Evolutionary conservation across 2,113 vertebrate genomes (phyloP), one percentile per base, ranked within the genome.

Genomic region (Trematomus loennbergii): DNA sequence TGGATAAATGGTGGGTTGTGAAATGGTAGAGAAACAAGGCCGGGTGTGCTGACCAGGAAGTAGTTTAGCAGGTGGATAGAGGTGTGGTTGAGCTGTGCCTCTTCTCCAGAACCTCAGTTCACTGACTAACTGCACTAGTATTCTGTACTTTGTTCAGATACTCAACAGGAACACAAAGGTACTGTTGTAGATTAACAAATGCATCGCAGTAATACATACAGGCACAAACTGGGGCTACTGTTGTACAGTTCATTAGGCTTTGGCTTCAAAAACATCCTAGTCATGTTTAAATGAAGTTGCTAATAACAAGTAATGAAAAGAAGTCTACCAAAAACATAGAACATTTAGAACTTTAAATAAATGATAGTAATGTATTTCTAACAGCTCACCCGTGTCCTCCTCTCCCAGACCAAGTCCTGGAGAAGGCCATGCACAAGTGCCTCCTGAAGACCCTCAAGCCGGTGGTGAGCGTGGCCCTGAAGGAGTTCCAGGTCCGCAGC

Each of bases 391-490:
- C 10, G 2, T 46, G 16, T 49, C 64, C 81, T 33, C 46, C 1
- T 91, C 36, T 45, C 0, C 52, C 93, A 99, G 97, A 98, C 92
- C 91, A 92, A 13, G 97, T 99, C 50, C 88, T 99, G 93, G 98
- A 99, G 87, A 98, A 98, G 79, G 97, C 98, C 86, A 97, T 99
- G 96, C 97, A 98, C 87, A 99, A 98, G 86, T 98, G 97, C 68
- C 96, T 99, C 81, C 85, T 98, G 92, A 98, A 98, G 88, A 97
- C 97, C 0, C 87, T 98, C 54, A 97, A 97, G 81, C 89, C 93
- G 12, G 94, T 97, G 55, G 91, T 99, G 61, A 95, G 95, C 53
- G 82, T 69, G 0, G 96, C 96, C 87, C 87, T 99, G 87, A 96
- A 95, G 77, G 95, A 96, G 82, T 82, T 90, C 84, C 96, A 96